Evolutionary conservation across 1,140 invertebrate genomes (phyloP), one percentile per base, ranked within the genome.

Genomic region (Conus ventricosus): DNA sequence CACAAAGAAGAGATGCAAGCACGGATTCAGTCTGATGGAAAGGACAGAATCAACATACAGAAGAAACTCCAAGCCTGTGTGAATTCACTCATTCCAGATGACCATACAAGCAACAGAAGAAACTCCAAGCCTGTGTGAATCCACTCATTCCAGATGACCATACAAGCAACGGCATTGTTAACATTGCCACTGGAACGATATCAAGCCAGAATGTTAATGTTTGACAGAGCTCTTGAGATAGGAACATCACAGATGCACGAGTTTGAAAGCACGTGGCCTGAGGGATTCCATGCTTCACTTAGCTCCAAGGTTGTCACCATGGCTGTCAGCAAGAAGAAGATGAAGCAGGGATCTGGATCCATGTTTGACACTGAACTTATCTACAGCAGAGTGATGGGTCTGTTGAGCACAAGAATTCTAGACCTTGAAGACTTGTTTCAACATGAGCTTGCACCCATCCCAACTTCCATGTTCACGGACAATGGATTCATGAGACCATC

Each of bases 401-500:
- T 90, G 55, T 17, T 57, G 57, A 25, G 27, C 25, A 57, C 81
- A 15, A 27, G 83, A 25, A 57, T 88, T 57, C 25, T 88, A 55
- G 82, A 75, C 5, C 67, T 87, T 15, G 54, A 55, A 85, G 17
- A 60, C 23, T 63, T 60, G 57, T 87, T 89, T 17, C 55, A 85
- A 17, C 67, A 87, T 55, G 88, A 89, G 54, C 53, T 89, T n/a
- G 75, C 83, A 60, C 15, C 53, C 15, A 20, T 81, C 25, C 76
- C 81, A 85, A 85, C 85, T 75, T 88, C 89, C 13, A 88, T 90
- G 89, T 90, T 90, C 76, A 76, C 80, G 20, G 88, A 86, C 10
- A 86, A 81, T 88, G 88, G 76, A 23, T 15, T 85, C 17, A 86
- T 90, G 78, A 54, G 84, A 60, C 63, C 23, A 17, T 20, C 67